Percentiles rank a stretch among this genome's conserved stretches.
phyloP scores from a whole-genome alignment of 2,888 invertebrate species.

The Acleris sparsana region DNA sequence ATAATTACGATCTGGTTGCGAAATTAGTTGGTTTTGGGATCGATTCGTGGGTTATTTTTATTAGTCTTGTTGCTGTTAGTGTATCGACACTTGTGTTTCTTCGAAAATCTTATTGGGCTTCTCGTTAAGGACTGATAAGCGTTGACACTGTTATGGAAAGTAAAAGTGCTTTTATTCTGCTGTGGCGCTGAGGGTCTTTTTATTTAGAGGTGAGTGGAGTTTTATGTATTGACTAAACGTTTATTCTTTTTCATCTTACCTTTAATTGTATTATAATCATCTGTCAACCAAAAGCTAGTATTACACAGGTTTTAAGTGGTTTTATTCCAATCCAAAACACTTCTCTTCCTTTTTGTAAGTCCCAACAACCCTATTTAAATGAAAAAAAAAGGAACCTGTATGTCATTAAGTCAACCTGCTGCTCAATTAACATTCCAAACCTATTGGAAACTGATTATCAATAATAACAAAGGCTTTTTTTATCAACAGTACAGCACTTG shows the following conservation, averaged over 20 bases:
- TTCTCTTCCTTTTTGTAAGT: too few relatives aligned
- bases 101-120: conserved; percentile 41
- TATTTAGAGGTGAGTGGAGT: conserved; percentile 24
- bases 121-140: conserved; percentile 13
- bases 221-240: not conserved
- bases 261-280: not conserved
- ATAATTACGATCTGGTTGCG: conserved; percentile 63
- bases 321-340: not conserved
- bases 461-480: too few relatives aligned
- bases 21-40: conserved; percentile 60
- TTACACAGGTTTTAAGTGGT: not conserved
- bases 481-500: too few relatives aligned
- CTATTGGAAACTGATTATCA: too few relatives aligned
- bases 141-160: conserved; percentile 45
- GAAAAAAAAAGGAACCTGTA: too few relatives aligned
- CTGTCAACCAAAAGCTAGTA: not conserved
- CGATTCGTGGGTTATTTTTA: conserved; percentile 55
- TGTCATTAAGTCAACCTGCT: too few relatives aligned
- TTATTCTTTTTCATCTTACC: not conserved
- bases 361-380: too few relatives aligned
- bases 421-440: too few relatives aligned
- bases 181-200: conserved; percentile 8
- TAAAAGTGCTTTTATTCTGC: conserved; percentile 49
- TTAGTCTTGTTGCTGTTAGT: conserved; percentile 54
- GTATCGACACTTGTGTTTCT: conserved; percentile 47